Conservation (phyloP, 2,113 vertebrate species). For the Circaetus gallicus region DNA sequence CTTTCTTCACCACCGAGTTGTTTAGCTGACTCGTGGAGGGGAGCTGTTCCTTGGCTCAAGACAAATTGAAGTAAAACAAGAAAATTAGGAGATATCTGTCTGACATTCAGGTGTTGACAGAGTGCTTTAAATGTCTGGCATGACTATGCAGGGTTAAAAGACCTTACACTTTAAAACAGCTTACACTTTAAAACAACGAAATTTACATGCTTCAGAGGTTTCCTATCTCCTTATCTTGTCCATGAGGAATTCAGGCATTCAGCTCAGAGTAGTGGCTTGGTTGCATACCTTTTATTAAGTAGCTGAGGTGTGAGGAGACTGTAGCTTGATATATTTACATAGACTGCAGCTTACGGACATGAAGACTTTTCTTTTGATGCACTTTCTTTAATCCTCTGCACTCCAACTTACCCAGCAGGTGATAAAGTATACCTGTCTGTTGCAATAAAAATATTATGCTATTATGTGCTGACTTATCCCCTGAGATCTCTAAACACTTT, state of each 20-base stretch:
- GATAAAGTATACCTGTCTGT: neutral
- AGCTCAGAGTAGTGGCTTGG: slow-evolving; percentile 59
- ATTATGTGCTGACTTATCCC: neutral
- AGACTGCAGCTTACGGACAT: neutral
- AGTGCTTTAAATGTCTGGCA: neutral
- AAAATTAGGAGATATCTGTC: neutral
- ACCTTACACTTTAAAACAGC: slow-evolving; percentile 44
- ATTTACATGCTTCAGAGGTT: slow-evolving; percentile 72
- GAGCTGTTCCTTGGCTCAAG: neutral
- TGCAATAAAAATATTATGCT: slow-evolving; percentile 6
- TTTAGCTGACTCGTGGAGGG: neutral
- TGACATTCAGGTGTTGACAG: neutral
- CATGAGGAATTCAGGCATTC: slow-evolving; percentile 67
- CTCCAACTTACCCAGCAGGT: neutral
- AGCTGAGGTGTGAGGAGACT: slow-evolving; percentile 69
- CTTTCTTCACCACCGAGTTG: neutral
- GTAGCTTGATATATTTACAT: slow-evolving; percentile 19
- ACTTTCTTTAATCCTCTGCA: neutral
- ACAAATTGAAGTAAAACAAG: neutral
- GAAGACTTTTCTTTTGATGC: neutral
- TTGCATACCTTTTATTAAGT: slow-evolving; percentile 58
- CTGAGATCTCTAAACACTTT: neutral
- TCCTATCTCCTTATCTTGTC: slow-evolving; percentile 69
- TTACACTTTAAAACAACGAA: slow-evolving; percentile 56
- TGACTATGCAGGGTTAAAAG: slow-evolving; percentile 40